phyloP scores from a whole-genome alignment of 2,797 vertebrate species.

The Tiaroga cobitis region DNA sequence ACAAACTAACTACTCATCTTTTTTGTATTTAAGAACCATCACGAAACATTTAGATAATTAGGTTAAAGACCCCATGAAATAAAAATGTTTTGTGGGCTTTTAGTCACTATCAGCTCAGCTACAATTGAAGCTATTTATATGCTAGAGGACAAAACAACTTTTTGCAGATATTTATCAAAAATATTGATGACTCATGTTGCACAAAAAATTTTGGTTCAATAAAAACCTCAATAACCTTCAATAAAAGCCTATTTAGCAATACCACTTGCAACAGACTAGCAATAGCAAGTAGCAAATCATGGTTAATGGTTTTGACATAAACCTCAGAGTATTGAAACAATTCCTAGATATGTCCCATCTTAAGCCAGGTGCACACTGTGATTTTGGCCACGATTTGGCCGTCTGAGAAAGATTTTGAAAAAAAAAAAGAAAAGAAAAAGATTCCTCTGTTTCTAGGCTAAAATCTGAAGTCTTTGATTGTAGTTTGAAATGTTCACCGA shows the following conservation, averaged over 20 bases:
- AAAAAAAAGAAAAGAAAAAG: too few species aligned
- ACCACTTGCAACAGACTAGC: background rate
- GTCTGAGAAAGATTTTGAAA: too few species aligned
- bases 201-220: background rate
- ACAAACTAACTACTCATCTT: slow-evolving; percentile 6
- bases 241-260: background rate
- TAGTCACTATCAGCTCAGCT: background rate
- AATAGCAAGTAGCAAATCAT: background rate
- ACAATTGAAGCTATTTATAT: background rate
- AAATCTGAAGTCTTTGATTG: too few species aligned
- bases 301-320: background rate
- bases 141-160: background rate
- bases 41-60: background rate
- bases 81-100: background rate
- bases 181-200: background rate
- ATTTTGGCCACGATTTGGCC: too few species aligned
- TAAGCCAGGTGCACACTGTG: too few species aligned
- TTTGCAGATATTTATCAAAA: background rate
- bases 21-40: background rate
- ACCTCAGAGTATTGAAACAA: background rate
- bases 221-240: background rate
- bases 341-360: background rate
- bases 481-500: too few species aligned
- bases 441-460: too few species aligned
- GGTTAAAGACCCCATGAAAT: background rate